phyloP scores from a whole-genome alignment of 2,113 vertebrate genomes.

The Hylia prasina region DNA sequence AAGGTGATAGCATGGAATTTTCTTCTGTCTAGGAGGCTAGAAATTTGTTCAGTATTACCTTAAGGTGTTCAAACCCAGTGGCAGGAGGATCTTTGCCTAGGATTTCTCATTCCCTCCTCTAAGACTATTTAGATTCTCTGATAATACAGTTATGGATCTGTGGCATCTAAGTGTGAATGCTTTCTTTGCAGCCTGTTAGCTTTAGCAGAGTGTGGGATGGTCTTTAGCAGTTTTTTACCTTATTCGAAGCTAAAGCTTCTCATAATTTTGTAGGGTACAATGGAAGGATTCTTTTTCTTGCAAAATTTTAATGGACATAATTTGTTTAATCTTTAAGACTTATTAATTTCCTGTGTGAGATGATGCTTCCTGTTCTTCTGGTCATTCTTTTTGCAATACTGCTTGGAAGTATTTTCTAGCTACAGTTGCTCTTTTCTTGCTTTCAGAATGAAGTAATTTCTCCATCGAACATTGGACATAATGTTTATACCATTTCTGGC shows the following conservation, averaged over 20 bases:
- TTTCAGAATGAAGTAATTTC: background rate
- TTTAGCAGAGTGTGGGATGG: background rate
- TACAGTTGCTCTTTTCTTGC: background rate
- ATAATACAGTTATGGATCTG: background rate
- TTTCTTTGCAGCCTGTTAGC: background rate
- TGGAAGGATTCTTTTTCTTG: background rate
- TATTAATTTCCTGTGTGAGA: background rate
- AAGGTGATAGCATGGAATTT: background rate
- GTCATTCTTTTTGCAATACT: background rate
- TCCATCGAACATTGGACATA: no score
- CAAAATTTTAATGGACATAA: background rate
- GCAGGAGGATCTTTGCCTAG: background rate
- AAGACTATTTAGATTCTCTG: background rate
- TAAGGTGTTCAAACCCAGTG: background rate
- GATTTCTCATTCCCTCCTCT: background rate
- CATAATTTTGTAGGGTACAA: background rate
- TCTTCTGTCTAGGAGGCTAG: background rate
- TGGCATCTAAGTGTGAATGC: background rate
- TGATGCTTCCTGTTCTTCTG: background rate
- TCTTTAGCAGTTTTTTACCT: background rate
- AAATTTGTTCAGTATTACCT: background rate
- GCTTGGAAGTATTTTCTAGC: background rate
- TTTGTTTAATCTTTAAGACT: background rate
- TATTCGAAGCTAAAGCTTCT: background rate
- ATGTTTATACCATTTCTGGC: background rate